Evolutionary conservation across 1,140 invertebrate species (phyloP).

Genomic region (Drosophila sp.): DNA sequence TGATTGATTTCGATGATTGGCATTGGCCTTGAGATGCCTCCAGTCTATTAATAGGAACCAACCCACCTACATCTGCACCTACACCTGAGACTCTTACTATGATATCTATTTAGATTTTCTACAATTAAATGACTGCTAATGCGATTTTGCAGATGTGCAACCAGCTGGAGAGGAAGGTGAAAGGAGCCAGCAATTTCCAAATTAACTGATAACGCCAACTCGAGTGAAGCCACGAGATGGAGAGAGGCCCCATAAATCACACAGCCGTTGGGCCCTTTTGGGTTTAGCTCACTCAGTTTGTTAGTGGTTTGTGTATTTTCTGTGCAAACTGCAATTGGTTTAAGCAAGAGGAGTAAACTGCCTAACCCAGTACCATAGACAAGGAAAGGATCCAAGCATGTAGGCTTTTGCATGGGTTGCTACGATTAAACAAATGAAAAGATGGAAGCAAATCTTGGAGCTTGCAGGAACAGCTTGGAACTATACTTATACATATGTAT

Average conservation of each 20-base stretch:
- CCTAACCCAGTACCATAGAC: neutral
- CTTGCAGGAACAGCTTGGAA: too few relatives aligned
- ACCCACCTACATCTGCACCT: neutral
- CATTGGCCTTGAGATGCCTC: constrained; percentile 67
- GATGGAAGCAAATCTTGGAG: too few relatives aligned
- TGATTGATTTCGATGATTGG: constrained; percentile 73
- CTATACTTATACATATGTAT: too few relatives aligned
- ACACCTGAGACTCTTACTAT: constrained; percentile 10
- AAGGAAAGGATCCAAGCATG: neutral
- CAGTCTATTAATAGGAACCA: constrained; percentile 41
- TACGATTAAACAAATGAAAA: neutral
- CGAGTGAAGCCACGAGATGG: constrained; percentile 16
- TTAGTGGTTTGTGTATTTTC: constrained; percentile 23
- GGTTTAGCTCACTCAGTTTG: neutral
- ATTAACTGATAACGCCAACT: constrained; percentile 48
- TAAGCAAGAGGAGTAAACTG: neutral
- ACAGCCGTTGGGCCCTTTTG: constrained; percentile 20
- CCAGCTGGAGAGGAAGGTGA: neutral
- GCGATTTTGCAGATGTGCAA: constrained; percentile 29
- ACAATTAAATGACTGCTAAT: constrained; percentile 58
- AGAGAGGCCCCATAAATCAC: constrained; percentile 51
- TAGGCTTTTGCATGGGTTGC: neutral
- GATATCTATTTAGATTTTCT: constrained; percentile 22
- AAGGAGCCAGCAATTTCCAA: constrained; percentile 37
- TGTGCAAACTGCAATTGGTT: constrained; percentile 8